Conservation (phyloP, 2,888 invertebrate species). For the Agonopterix heracliana region DNA sequence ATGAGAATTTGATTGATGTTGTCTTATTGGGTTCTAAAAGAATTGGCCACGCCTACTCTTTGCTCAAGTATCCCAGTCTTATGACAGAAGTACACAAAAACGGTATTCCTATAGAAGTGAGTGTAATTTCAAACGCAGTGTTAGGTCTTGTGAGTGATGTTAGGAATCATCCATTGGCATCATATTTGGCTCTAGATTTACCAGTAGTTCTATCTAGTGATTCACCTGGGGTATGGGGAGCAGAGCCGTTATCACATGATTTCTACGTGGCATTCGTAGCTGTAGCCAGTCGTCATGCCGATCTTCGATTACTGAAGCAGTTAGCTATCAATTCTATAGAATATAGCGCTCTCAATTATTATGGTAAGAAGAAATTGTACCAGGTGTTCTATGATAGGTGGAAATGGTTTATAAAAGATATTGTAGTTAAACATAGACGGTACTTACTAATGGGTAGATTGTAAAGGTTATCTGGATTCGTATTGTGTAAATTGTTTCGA, state of each 20-base stretch:
- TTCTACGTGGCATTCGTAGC: slow-evolving; percentile 87
- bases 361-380: slow-evolving; percentile 31
- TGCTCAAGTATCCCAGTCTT: slow-evolving; percentile 83
- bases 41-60: slow-evolving; percentile 86
- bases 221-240: slow-evolving; percentile 87
- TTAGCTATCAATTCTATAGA: slow-evolving; percentile 83
- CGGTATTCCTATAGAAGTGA: slow-evolving; percentile 84
- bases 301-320: slow-evolving; percentile 83
- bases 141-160: slow-evolving; percentile 81
- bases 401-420: slow-evolving; percentile 13
- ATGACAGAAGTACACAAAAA: slow-evolving; percentile 72
- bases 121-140: slow-evolving; percentile 87
- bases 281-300: slow-evolving; percentile 80
- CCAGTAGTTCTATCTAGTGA: slow-evolving; percentile 87
- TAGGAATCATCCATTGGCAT: slow-evolving; percentile 84
- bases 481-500: too few species aligned
- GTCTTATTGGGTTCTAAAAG: slow-evolving; percentile 83
- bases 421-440: too few species aligned
- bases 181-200: slow-evolving; percentile 78
- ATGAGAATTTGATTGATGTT: slow-evolving; percentile 86
- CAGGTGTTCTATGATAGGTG: slow-evolving; percentile 41
- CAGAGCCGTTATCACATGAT: slow-evolving; percentile 83
- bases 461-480: too few species aligned
- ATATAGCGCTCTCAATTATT: slow-evolving; percentile 77
- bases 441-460: too few species aligned